phyloP scores from a whole-genome alignment of 2,113 vertebrate species.

The Labeo rohita region DNA sequence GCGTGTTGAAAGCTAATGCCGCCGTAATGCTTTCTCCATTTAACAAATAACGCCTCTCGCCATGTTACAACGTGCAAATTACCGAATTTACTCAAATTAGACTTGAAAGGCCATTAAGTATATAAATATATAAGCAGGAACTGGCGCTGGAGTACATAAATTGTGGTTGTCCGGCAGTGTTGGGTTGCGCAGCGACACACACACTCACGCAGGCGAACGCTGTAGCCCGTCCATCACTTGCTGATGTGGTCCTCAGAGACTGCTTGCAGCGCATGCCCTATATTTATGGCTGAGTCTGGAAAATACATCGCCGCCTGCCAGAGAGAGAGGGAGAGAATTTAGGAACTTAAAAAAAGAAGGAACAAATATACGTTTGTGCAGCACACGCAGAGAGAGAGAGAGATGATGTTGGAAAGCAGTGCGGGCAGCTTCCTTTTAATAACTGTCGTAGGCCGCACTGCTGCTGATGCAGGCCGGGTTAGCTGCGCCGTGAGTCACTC shows the following conservation, averaged over 20 bases:
- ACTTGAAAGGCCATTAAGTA: conserved; percentile 44
- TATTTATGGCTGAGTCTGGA: conserved; percentile 54
- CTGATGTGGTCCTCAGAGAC: conserved; percentile 46
- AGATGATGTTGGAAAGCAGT: conserved; percentile 23
- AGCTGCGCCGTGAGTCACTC: conserved; percentile 18
- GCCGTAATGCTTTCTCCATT: conserved; percentile 26
- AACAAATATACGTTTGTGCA: conserved; percentile 27
- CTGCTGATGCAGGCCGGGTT: conserved; percentile 34
- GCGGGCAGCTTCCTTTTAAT: conserved; percentile 39
- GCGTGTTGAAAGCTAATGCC: conserved; percentile 28
- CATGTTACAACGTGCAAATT: conserved; percentile 48
- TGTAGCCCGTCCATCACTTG: conserved; percentile 45
- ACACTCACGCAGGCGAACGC: conserved; percentile 20
- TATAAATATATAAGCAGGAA: conserved; percentile 46
- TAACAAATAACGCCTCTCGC: conserved; percentile 42
- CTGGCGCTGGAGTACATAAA: conserved; percentile 33
- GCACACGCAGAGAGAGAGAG: not conserved
- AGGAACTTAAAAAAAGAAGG: conserved; percentile 29
- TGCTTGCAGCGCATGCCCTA: conserved; percentile 47
- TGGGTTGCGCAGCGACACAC: conserved; percentile 24
- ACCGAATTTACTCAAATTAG: conserved; percentile 51
- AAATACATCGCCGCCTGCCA: conserved; percentile 52
- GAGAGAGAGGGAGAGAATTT: conserved; percentile 22
- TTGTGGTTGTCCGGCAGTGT: conserved; percentile 11
- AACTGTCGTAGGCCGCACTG: conserved; percentile 39